Percentiles rank a stretch among this genome's conserved stretches.
These are phyloP conservation scores for Nycteola revayana DNA, from an alignment of 2,888 invertebrate genomes.

Conservation along the genomic window DNA sequence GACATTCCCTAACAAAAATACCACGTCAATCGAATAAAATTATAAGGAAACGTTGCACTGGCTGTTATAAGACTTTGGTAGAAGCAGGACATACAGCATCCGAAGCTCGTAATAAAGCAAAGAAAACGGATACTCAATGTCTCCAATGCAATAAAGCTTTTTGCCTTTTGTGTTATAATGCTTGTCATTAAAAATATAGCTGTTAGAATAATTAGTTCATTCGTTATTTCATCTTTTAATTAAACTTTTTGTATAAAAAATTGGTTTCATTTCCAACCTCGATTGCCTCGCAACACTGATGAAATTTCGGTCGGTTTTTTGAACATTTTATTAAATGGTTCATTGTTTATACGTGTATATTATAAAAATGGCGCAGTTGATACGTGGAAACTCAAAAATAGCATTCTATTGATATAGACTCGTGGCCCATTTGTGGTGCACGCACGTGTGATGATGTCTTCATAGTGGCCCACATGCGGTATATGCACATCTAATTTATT, in stretches of 20 bases:
- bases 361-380: no score
- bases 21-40: constrained; percentile 7
- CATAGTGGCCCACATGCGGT: no score
- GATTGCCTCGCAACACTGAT: background rate
- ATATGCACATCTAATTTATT: no score
- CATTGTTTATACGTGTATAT: no score
- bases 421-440: no score
- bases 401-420: no score
- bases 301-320: background rate
- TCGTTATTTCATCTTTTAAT: constrained; percentile 1
- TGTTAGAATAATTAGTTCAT: background rate
- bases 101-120: constrained; percentile 1
- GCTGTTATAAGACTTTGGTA: constrained; percentile 7
- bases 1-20: constrained; percentile 8
- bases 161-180: no score
- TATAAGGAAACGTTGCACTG: constrained; percentile 7
- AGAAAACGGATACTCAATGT: constrained; percentile 2
- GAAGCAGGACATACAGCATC: constrained; percentile 6
- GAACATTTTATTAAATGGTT: no score
- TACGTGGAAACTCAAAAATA: no score
- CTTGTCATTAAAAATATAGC: no score
- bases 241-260: background rate
- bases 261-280: constrained; percentile 1
- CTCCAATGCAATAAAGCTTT: no score
- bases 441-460: no score